Base-by-base conservation (phyloP, 2,888 invertebrate genomes). In the Acanthosepion esculentum region DNA sequence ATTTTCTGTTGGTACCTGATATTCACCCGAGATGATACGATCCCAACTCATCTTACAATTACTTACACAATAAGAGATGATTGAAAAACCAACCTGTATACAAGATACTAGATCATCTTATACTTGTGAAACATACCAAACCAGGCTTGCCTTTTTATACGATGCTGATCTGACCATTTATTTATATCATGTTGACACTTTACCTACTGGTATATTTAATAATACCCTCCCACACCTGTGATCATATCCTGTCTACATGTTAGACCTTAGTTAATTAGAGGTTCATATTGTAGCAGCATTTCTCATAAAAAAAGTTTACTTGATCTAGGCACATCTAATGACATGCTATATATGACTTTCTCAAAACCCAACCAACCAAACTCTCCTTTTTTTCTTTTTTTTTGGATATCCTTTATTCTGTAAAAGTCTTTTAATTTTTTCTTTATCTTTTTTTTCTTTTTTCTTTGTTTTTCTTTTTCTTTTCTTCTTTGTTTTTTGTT, bases 91-190 rank as follows among this genome's bases (percentile, higher is more conserved):
- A 78, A n/a, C 18, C 59, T 78, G 78, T n/a, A 2, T 33, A 78
- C 33, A 18, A n/a, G n/a, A 78, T 33, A 78, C n/a, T 78, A n/a
- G 23, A 78, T 78, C 78, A 78, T 33, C n/a, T 78, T n/a, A n/a
- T n/a, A 78, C 78, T 33, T n/a, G 78, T 78, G 78, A 78, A 78
- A 78, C 33, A 15, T 78, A 78, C n/a, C 78, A 78, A 78, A 78
- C 33, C 78, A 78, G 78, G 78, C 78, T 78, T n/a, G 78, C 78
- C 78, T 78, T 78, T 78, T 78, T 33, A 18, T 33, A 12, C 78
- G n/a, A 33, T 78, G 78, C n/a, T 78, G 78, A n/a, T 78, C n/a
- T 78, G n/a, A 78, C 59, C n/a, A 78, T n/a, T 78, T 78, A 78
- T 78, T n/a, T 78, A 78, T 78, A 33, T n/a, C n/a, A 33, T 78